Conservation (phyloP, 2,888 invertebrate genomes). For the Petrolisthes manimaculis region DNA sequence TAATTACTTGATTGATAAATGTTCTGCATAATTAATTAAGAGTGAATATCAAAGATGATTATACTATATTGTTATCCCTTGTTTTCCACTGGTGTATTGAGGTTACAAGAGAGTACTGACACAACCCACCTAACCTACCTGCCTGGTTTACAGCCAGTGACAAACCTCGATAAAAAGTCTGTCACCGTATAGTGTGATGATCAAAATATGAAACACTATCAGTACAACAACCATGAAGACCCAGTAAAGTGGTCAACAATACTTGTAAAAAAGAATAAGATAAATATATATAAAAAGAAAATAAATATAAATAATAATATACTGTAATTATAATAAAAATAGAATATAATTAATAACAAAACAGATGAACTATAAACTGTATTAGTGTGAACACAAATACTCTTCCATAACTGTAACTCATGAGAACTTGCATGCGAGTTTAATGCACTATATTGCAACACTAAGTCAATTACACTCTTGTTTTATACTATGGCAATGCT, state of each 20-base stretch:
- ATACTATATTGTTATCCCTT: too few relatives aligned
- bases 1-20: too few relatives aligned
- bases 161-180: too few relatives aligned
- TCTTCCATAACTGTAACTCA: background rate
- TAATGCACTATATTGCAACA: too few relatives aligned
- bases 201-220: constrained; percentile 5
- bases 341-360: background rate
- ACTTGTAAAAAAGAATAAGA: constrained; percentile 2
- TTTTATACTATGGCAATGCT: too few relatives aligned
- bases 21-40: too few relatives aligned
- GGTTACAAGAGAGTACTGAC: too few relatives aligned
- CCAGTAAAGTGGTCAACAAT: background rate
- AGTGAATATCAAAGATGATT: too few relatives aligned
- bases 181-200: background rate
- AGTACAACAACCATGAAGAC: background rate
- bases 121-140: too few relatives aligned
- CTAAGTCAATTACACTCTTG: too few relatives aligned
- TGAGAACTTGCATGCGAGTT: background rate
- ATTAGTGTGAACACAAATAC: background rate
- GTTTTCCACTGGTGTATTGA: too few relatives aligned
- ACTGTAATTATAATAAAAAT: constrained; percentile 2
- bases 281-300: constrained; percentile 12
- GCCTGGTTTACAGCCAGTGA: too few relatives aligned
- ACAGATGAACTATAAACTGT: background rate
- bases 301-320: background rate